Percentiles rank a stretch among this genome's conserved stretches.
Conservation (phyloP, 2,797 vertebrate species). For the Crypturellus tataupa region DNA sequence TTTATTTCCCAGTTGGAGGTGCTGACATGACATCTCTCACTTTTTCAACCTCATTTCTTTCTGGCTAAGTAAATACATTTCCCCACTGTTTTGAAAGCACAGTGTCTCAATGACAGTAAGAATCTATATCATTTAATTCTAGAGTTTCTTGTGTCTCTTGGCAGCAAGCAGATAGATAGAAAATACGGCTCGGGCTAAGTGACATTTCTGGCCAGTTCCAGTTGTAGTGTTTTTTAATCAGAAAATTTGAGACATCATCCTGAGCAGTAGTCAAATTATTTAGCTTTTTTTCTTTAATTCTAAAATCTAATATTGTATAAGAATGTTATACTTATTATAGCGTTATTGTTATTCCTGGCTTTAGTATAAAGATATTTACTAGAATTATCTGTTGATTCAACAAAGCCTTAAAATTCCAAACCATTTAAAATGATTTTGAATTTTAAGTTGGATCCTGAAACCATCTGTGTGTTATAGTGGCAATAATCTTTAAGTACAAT, state of each 20-base stretch:
- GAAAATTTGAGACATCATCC: not conserved
- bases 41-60: slow-evolving; percentile 32
- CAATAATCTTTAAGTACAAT: slow-evolving; percentile 48
- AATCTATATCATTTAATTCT: slow-evolving; percentile 50
- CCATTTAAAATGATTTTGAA: slow-evolving; percentile 31
- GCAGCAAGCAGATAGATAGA: slow-evolving; percentile 32
- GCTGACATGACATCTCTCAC: slow-evolving; percentile 8
- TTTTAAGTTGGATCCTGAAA: slow-evolving; percentile 24
- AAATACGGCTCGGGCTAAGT: not conserved
- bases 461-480: not conserved
- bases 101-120: not conserved
- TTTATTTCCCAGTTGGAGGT: slow-evolving; percentile 27
- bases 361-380: not conserved
- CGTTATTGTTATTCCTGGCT: slow-evolving; percentile 13
- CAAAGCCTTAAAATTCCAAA: slow-evolving; percentile 26
- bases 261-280: not conserved
- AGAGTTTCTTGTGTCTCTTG: not conserved
- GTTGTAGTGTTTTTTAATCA: slow-evolving; percentile 19
- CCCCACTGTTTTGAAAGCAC: slow-evolving; percentile 5
- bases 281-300: not conserved
- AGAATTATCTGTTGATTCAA: slow-evolving; percentile 27
- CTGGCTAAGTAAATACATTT: slow-evolving; percentile 32
- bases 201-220: slow-evolving; percentile 13
- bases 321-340: not conserved
- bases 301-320: not conserved